Conservation (phyloP, 2,797 vertebrate genomes). For the Pseudomugil tenellus region DNA sequence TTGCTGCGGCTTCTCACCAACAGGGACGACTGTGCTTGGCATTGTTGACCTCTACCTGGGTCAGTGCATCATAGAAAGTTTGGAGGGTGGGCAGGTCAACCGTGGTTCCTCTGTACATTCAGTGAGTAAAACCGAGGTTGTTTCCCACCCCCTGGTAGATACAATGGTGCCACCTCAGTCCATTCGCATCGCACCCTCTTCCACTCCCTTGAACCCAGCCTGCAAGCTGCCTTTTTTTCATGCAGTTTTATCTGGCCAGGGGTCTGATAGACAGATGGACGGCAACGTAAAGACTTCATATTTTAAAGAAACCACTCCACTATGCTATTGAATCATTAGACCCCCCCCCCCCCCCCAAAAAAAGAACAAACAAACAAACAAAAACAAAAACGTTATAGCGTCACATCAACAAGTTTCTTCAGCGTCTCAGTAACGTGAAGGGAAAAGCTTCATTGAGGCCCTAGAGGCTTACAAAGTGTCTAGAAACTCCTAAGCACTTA, state of each 20-base stretch:
- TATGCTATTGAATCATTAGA: constrained; percentile 66
- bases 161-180: constrained; percentile 48
- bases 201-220: constrained; percentile 46
- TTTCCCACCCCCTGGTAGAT: constrained; percentile 43
- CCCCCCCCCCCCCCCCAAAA: constrained; percentile 53
- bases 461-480: constrained; percentile 65
- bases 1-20: constrained; percentile 55
- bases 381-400: constrained; percentile 47
- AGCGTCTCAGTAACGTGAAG: constrained; percentile 67
- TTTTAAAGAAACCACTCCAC: constrained; percentile 65
- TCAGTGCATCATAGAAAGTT: constrained; percentile 71
- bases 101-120: constrained; percentile 81
- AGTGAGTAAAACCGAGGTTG: constrained; percentile 67
- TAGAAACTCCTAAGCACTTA: constrained; percentile 72
- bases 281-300: constrained; percentile 68
- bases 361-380: constrained; percentile 1
- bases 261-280: constrained; percentile 60
- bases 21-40: constrained; percentile 61
- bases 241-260: constrained; percentile 61
- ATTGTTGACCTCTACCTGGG: constrained; percentile 71
- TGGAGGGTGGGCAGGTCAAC: constrained; percentile 60
- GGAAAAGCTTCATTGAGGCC: constrained; percentile 58
- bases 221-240: constrained; percentile 69
- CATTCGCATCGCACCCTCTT: constrained; percentile 41
- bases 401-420: constrained; percentile 67